phyloP scores from a whole-genome alignment of 2,797 vertebrate species.

The Pitangus sulphuratus region DNA sequence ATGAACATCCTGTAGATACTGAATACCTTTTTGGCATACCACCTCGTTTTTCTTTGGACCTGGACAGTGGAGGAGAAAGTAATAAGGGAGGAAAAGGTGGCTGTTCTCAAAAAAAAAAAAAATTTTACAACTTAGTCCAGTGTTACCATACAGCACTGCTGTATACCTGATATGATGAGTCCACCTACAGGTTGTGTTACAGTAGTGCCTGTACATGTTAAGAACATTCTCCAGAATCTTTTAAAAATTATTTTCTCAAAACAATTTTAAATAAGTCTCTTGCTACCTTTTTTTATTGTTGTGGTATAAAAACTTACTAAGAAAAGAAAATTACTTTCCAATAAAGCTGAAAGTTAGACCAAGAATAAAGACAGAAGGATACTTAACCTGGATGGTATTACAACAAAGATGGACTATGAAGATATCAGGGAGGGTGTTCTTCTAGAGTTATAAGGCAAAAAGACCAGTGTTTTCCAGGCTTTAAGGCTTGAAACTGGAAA shows the following conservation, averaged over 20 bases:
- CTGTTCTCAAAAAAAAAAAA: not conserved
- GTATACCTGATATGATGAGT: constrained; percentile 52
- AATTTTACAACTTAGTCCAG: not conserved
- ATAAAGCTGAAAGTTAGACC: not conserved
- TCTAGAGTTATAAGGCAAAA: not conserved
- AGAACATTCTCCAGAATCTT: not conserved
- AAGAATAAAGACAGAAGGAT: not conserved
- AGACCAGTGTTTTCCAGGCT: not conserved
- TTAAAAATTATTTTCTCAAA: not conserved
- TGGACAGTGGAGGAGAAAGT: constrained; percentile 53
- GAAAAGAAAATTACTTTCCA: not conserved
- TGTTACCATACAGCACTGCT: not conserved
- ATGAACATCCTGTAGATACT: constrained; percentile 69
- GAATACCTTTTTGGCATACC: constrained; percentile 62
- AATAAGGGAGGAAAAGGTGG: not conserved
- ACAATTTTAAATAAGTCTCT: not conserved
- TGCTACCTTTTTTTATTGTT: not conserved
- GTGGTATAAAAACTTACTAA: not conserved
- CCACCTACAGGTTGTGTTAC: constrained; percentile 59
- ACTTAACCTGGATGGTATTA: not conserved
- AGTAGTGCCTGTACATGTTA: not conserved
- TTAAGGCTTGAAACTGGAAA: not conserved
- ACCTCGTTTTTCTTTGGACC: constrained; percentile 67
- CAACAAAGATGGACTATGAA: not conserved
- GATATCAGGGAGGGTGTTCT: not conserved